Evolutionary conservation across 2,797 vertebrate genomes (phyloP).

Genomic region (Poeciliopsis gracilis): DNA sequence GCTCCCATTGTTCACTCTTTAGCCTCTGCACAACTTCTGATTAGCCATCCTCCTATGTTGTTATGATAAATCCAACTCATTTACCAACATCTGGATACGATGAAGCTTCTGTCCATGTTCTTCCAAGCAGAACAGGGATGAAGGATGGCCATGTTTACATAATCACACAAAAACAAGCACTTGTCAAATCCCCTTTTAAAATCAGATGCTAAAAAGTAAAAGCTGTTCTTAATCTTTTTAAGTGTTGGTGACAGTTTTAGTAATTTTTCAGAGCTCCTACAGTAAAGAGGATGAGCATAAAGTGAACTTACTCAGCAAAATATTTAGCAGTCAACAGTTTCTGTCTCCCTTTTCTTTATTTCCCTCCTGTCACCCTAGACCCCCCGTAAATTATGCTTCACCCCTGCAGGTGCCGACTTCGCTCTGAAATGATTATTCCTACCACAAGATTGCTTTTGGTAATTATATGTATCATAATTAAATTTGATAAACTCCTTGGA

Average conservation of each 20-base stretch:
- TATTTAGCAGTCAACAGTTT: constrained; percentile 57
- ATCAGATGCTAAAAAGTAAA: constrained; percentile 20
- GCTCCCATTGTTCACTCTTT: constrained; percentile 31
- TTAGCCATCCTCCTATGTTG: constrained; percentile 7
- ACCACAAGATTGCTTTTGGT: constrained; percentile 85
- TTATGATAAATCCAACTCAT: constrained; percentile 38
- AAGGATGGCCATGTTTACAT: constrained; percentile 26
- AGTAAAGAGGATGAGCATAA: constrained; percentile 42
- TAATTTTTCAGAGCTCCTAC: constrained; percentile 31
- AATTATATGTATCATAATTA: constrained; percentile 86
- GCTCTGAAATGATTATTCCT: constrained; percentile 80
- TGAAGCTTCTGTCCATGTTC: constrained; percentile 36
- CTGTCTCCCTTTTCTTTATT: constrained; percentile 46
- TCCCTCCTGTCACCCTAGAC: constrained; percentile 61
- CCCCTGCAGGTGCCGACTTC: constrained; percentile 75
- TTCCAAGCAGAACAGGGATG: constrained; percentile 12
- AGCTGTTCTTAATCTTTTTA: constrained; percentile 19
- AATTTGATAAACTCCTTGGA: constrained; percentile 82
- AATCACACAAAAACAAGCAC: constrained; percentile 39
- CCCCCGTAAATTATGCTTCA: constrained; percentile 73
- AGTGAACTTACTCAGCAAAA: constrained; percentile 45
- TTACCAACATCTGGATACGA: constrained; percentile 44
- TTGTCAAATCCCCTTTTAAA: constrained; percentile 21
- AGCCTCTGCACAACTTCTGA: constrained; percentile 21
- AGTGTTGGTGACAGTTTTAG: constrained; percentile 32